A percentile compares a stretch with the other conserved stretches of the same genome.
Evolutionary conservation across 2,888 invertebrate species (phyloP).

Genomic region (Ochropleura plecta): DNA sequence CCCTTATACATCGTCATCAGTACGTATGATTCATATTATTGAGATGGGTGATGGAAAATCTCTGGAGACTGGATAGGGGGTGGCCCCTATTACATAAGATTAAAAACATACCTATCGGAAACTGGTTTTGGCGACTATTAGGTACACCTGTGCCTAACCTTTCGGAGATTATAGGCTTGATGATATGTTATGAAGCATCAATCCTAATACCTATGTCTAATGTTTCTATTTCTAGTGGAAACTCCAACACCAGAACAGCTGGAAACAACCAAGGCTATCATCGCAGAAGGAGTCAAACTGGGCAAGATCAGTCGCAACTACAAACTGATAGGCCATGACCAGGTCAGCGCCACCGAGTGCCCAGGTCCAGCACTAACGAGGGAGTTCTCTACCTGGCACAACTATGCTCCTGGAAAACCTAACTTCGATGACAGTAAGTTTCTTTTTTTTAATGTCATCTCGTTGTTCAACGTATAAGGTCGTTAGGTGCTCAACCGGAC

Average conservation of each 20-base stretch:
- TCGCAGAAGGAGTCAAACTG: conserved; percentile 89
- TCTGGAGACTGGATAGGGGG: not conserved
- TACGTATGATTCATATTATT: not conserved
- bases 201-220: too few relatives aligned
- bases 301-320: conserved; percentile 91
- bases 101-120: too few relatives aligned
- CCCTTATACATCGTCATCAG: not conserved
- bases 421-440: conserved; percentile 27
- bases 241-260: conserved; percentile 91
- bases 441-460: not conserved
- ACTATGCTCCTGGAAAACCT: conserved; percentile 76
- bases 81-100: too few relatives aligned
- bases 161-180: too few relatives aligned
- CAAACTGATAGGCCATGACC: conserved; percentile 91
- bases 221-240: conserved; percentile 79
- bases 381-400: conserved; percentile 92
- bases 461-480: too few relatives aligned
- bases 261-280: conserved; percentile 89
- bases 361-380: conserved; percentile 91
- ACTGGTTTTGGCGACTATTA: too few relatives aligned
- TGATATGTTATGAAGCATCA: too few relatives aligned
- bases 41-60: not conserved
- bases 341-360: conserved; percentile 91
- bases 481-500: too few relatives aligned
- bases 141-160: too few relatives aligned